phyloP scores from a whole-genome alignment of 2,888 invertebrate genomes.

The Drosophila falleni region DNA sequence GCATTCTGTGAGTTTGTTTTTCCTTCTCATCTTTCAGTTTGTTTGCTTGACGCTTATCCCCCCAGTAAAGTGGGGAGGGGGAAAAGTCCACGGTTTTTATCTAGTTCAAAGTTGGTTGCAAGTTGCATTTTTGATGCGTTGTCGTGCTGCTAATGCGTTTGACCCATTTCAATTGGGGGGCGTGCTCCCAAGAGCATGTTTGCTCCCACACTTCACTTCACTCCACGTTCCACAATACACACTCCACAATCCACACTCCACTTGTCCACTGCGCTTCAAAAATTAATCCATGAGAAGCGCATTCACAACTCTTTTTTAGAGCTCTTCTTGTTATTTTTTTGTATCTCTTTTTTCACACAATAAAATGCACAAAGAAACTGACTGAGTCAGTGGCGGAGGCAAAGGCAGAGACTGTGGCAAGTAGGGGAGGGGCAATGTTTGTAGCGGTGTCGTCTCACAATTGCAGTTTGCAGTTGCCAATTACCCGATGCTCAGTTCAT shows the following conservation, averaged over 20 bases:
- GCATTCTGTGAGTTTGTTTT: slow-evolving; percentile 42
- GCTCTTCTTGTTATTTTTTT: slow-evolving; percentile 57
- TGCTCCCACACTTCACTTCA: slow-evolving; percentile 53
- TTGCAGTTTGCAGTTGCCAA: slow-evolving; percentile 59
- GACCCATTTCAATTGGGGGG: slow-evolving; percentile 66
- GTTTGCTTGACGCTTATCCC: slow-evolving; percentile 35
- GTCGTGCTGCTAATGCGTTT: slow-evolving; percentile 64
- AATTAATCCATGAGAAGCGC: slow-evolving; percentile 72
- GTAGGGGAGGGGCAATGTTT: not conserved
- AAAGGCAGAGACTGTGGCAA: slow-evolving; percentile 5
- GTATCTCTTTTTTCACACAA: slow-evolving; percentile 68
- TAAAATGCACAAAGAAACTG: slow-evolving; percentile 63
- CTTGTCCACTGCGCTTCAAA: slow-evolving; percentile 36
- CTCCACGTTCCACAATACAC: not conserved
- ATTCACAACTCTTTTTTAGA: slow-evolving; percentile 68
- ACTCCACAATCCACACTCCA: not conserved
- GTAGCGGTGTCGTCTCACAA: slow-evolving; percentile 37
- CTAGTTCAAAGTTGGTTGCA: slow-evolving; percentile 62
- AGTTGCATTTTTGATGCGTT: slow-evolving; percentile 73
- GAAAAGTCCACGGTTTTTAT: slow-evolving; percentile 30
- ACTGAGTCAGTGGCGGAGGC: not conserved
- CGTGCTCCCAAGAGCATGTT: slow-evolving; percentile 32
- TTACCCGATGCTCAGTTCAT: slow-evolving; percentile 44
- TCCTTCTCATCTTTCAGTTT: slow-evolving; percentile 33
- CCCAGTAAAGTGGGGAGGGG: slow-evolving; percentile 5